phyloP scores from a whole-genome alignment of 1,140 invertebrate genomes.

The Heliconius melpomene region DNA sequence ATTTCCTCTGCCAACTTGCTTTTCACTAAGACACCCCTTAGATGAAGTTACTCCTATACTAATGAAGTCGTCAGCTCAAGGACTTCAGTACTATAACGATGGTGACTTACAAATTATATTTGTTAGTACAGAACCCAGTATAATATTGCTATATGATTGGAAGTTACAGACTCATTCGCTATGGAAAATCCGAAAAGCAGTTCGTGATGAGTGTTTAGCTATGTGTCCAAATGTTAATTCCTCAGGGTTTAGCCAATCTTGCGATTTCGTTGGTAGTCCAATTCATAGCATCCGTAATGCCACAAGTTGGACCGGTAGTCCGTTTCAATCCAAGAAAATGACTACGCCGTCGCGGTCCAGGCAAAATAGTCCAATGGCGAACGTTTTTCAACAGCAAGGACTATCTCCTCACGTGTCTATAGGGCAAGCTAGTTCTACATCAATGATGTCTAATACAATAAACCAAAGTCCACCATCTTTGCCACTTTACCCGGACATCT shows the following conservation, averaged over 20 bases:
- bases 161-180: constrained; percentile 90
- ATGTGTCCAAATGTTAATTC: constrained; percentile 81
- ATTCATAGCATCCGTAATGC: constrained; percentile 63
- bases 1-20: constrained; percentile 85
- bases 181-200: constrained; percentile 90
- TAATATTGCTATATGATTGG: constrained; percentile 88
- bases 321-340: constrained; percentile 62
- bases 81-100: constrained; percentile 81
- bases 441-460: constrained; percentile 66
- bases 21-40: constrained; percentile 92
- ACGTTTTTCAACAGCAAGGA: constrained; percentile 73
- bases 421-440: constrained; percentile 73
- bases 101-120: constrained; percentile 79
- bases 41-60: constrained; percentile 94
- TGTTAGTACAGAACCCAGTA: constrained; percentile 80
- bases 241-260: constrained; percentile 78
- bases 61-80: constrained; percentile 83
- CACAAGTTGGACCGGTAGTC: constrained; percentile 70
- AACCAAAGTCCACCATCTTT: constrained; percentile 80
- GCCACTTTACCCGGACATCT: constrained; percentile 91
- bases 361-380: constrained; percentile 84
- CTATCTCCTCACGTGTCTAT: constrained; percentile 76
- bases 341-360: constrained; percentile 72
- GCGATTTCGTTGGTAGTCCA: constrained; percentile 64
- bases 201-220: constrained; percentile 85